Base-by-base conservation (phyloP, 2,888 invertebrate genomes). In the Brenthis hecate region DNA sequence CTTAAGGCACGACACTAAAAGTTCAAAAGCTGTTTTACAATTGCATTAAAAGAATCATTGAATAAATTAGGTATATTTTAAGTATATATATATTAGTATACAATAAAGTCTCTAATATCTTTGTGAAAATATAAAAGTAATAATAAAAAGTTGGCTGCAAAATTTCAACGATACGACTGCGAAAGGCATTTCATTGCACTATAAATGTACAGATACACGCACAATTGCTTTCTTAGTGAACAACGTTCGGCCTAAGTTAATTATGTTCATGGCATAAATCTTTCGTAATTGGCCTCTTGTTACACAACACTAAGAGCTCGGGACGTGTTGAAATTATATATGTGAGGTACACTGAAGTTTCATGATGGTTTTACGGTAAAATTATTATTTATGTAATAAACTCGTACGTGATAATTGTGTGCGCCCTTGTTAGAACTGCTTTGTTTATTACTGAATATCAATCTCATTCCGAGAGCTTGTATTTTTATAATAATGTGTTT, bases 281-380 rank as follows among this genome's bases (percentile, higher is more conserved):
- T 92, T 90, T 88, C 84, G 91, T 93, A 93, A 93, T 93, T 93
- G 93, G 93, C 88, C 89, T 92, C 92, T 84, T 85, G 91, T 92
- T 92, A 85, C 92, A 89, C 88, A 88, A 88, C 84, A 89, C 90
- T 91, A 90, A 89, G 87, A 90, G 86, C 83, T 77, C 76, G 86
- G 84, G 88, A 91, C 91, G 91, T 88, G 92, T 85, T 91, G 91
- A 92, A 90, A 92, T 92, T 91, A 91, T 91, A 92, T 92, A 92
- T 92, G 90, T 91, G 86, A 84, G 86, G 82, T 78, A 80, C 79
- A 82, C 81, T 77, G 79, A 85, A 87, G 86, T 87, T 87, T 84
- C 85, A 85, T 83, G 77, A 79, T 78, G 77, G 77, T 74, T 80
- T 78, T 76, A 74, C 70, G 78, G 76, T 79, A 77, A 78, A 77